phyloP scores from a whole-genome alignment of 1,140 invertebrate genomes.

The Caligus rogercresseyi region DNA sequence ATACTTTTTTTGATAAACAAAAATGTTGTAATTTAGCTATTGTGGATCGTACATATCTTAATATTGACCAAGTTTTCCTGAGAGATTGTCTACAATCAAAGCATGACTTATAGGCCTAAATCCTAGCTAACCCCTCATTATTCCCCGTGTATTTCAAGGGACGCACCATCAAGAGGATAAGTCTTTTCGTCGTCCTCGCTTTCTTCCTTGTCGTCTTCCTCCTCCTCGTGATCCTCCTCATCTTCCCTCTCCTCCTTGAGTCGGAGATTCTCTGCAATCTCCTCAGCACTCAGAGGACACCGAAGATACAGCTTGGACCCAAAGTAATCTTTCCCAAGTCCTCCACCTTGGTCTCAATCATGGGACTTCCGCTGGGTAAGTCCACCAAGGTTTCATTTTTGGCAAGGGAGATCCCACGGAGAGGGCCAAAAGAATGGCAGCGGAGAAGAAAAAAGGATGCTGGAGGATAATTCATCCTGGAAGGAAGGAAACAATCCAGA shows the following conservation, averaged over 20 bases:
- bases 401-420: not conserved
- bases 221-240: not conserved
- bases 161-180: not conserved
- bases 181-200: not conserved
- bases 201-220: not conserved
- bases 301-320: not conserved
- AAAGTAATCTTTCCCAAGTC: not conserved
- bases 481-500: no score
- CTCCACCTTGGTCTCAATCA: not conserved
- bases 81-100: no score
- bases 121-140: not conserved
- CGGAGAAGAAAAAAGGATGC: not conserved
- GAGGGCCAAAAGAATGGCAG: not conserved
- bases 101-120: not conserved
- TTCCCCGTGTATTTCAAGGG: not conserved
- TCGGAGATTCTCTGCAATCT: not conserved
- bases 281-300: not conserved
- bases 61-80: no score
- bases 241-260: not conserved
- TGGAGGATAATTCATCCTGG: no score
- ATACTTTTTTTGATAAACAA: no score
- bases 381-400: not conserved
- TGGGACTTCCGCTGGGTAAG: not conserved
- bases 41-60: no score
- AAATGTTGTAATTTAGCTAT: no score